These are phyloP conservation scores for Lithophane socia DNA, from an alignment of 2,888 invertebrate genomes.

Conservation along the genomic window DNA sequence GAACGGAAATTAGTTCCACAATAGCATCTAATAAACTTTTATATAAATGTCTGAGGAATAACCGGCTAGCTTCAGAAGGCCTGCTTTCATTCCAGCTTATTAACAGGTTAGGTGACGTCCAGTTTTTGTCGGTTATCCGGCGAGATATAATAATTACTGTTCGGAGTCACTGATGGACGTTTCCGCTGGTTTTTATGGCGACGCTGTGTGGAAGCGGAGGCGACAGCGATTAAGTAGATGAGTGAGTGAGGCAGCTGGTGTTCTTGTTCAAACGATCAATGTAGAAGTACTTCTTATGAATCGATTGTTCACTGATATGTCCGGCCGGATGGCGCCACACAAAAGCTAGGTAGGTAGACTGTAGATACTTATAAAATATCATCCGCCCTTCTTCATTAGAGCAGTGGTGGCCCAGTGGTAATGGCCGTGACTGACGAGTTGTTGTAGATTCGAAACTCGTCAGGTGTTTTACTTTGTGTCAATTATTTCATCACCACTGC, in stretches of 20 bases:
- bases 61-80: slow-evolving; percentile 71
- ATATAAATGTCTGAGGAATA: slow-evolving; percentile 66
- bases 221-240: slow-evolving; percentile 40
- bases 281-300: background rate
- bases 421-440: too few relatives aligned
- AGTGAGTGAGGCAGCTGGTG: background rate
- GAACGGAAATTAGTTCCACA: slow-evolving; percentile 55
- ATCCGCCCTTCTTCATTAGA: background rate
- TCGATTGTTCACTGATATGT: slow-evolving; percentile 10
- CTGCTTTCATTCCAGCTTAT: slow-evolving; percentile 69
- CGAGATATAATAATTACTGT: slow-evolving; percentile 79
- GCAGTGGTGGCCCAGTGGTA: too few relatives aligned
- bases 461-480: too few relatives aligned
- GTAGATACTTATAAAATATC: background rate
- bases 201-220: slow-evolving; percentile 57
- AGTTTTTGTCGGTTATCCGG: slow-evolving; percentile 84
- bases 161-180: slow-evolving; percentile 75
- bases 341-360: background rate
- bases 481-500: too few relatives aligned
- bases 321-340: background rate
- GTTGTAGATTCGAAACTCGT: too few relatives aligned
- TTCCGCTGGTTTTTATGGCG: slow-evolving; percentile 76
- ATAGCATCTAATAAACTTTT: slow-evolving; percentile 63
- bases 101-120: slow-evolving; percentile 71
- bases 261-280: background rate